Base-by-base conservation (phyloP, 1,140 invertebrate genomes). In the Drosophila setifemur region DNA sequence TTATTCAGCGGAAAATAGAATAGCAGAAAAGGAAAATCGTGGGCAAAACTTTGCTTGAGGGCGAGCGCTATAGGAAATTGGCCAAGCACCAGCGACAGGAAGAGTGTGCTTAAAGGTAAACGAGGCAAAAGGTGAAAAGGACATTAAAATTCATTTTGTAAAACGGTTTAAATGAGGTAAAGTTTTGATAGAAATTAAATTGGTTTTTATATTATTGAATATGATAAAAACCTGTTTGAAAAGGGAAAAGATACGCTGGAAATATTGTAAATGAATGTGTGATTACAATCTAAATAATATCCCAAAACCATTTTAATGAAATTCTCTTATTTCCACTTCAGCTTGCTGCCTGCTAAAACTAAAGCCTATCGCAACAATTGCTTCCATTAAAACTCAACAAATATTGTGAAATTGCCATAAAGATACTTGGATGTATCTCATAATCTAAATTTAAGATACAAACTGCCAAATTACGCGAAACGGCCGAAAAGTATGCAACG, bases 341-440 rank as follows among this genome's bases (percentile, higher is more conserved):
- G 75, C 21, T 64, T 52, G 28, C 18, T 40, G 40, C 14, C 40
- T 45, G 31, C 55, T 57, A 14, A 39, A 12, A n/a, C 39, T 3
- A 45, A 42, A 37, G 28, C 53, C 37, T 57, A 69, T 43, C 58
- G 70, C 66, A 61, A 72, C 54, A 21, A 74, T 52, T 70, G 75
- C 75, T 79, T 79, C 75, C 75, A 79, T 26, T 23, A 2, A 23
- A 23, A 23, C 5, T 43, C 21, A 52, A 50, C 4, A n/a, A 21
- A 28, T 8, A 23, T 39, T 14, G 7, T 8, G 14, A 43, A 52
- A 64, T 81, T 67, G 71, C 72, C 71, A 81, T 75, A 71, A 21
- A 48, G 12, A 31, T 33, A 39, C 28, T n/a, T n/a, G n/a, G n/a
- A n/a, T n/a, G n/a, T n/a, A n/a, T n/a, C n/a, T n/a, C n/a, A 29